phyloP scores from a whole-genome alignment of 2,888 invertebrate genomes.

The Cephalotes varians region DNA sequence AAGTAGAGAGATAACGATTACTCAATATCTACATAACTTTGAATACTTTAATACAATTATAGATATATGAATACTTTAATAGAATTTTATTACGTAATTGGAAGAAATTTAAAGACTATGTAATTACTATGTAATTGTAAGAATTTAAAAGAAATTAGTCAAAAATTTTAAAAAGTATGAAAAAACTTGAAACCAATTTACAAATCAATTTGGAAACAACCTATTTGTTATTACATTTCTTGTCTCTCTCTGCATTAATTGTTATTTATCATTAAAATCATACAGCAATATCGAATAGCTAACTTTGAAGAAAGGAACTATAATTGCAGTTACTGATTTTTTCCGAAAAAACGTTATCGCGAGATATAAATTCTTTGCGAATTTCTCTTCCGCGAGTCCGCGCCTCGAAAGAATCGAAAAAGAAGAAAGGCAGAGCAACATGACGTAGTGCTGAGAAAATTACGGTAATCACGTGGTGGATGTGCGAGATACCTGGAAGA shows the following conservation, averaged over 20 bases:
- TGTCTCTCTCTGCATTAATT: too few species aligned
- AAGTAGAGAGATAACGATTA: background rate
- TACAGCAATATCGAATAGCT: background rate
- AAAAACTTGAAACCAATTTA: background rate
- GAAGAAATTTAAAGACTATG: too few species aligned
- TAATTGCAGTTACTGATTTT: background rate
- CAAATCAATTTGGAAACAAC: background rate
- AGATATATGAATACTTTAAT: background rate
- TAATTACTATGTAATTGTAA: too few species aligned
- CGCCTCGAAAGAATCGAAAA: constrained; percentile 31
- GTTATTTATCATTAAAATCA: background rate
- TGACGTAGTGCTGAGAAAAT: constrained; percentile 67
- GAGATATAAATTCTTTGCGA: background rate
- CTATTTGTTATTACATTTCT: background rate
- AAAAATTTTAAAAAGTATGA: background rate
- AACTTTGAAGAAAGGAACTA: background rate
- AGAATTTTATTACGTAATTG: too few species aligned
- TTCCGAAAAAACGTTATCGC: background rate
- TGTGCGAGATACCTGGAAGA: constrained; percentile 64
- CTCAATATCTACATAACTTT: background rate
- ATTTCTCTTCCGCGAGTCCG: background rate
- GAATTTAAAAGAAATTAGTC: too few species aligned
- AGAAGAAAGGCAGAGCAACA: constrained; percentile 42
- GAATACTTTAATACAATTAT: background rate
- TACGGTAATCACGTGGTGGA: constrained; percentile 68